Evolutionary conservation across 2,113 vertebrate species (phyloP).

Genomic region (Campylomormyrus numenius): DNA sequence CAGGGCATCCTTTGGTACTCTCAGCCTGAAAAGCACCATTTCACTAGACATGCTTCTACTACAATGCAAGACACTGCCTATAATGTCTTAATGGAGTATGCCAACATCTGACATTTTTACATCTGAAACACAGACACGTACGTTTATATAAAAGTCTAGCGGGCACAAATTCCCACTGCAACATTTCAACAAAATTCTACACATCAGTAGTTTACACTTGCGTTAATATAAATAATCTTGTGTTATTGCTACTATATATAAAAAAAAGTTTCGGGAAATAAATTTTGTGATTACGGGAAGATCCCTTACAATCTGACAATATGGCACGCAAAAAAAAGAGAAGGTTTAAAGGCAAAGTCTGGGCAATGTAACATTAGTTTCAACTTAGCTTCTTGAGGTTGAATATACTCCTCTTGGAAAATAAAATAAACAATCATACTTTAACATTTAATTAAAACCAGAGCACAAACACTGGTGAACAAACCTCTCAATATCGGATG

Average conservation of each 20-base stretch:
- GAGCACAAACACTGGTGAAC: constrained; percentile 53
- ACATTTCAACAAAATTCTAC: neutral
- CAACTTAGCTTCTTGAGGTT: neutral
- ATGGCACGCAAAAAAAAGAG: neutral
- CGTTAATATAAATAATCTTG: neutral
- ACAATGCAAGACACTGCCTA: neutral
- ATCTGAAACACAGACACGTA: neutral
- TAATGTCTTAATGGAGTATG: neutral
- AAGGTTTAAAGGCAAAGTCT: neutral
- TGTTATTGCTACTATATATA: neutral
- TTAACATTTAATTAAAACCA: constrained; percentile 58
- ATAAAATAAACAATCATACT: constrained; percentile 41
- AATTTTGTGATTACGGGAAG: neutral
- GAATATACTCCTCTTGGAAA: neutral
- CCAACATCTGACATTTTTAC: neutral
- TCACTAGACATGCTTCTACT: neutral
- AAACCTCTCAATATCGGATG: constrained; percentile 90
- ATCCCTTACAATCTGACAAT: neutral
- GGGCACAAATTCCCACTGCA: neutral
- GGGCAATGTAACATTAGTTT: neutral
- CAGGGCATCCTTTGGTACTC: constrained; percentile 65
- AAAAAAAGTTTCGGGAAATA: neutral
- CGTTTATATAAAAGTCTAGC: neutral
- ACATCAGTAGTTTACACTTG: neutral
- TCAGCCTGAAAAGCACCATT: constrained; percentile 60